Percentiles rank a stretch among this genome's conserved stretches.
Evolutionary conservation across 2,113 vertebrate species (phyloP).

Genomic region (Tyrannus savana): DNA sequence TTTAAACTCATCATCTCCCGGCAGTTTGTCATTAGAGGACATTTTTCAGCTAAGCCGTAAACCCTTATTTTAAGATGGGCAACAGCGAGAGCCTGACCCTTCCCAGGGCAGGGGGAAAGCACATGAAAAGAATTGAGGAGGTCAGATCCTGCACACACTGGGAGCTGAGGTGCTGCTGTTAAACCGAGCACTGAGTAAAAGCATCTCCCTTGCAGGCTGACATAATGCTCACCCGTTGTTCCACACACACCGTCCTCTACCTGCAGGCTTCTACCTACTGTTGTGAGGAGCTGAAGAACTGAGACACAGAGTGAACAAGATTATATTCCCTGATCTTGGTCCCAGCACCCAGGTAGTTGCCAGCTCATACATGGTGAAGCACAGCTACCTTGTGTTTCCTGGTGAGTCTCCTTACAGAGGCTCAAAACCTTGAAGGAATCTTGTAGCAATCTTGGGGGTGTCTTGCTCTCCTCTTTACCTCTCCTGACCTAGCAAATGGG

Average conservation of each 20-base stretch:
- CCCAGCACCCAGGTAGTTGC: not conserved
- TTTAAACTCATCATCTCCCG: not conserved
- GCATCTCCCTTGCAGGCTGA: not conserved
- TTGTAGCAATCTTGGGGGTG: not conserved
- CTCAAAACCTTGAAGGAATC: not conserved
- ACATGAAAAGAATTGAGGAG: not conserved
- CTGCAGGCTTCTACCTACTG: not conserved
- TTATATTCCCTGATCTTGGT: not conserved
- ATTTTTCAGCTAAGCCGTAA: not conserved
- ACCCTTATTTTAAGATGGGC: not conserved
- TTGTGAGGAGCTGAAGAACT: not conserved
- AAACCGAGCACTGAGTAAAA: not conserved
- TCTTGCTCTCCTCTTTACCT: not conserved
- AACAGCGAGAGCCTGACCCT: not conserved
- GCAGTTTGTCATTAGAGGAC: not conserved
- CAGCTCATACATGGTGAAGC: rapidly evolving
- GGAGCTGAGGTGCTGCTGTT: not conserved
- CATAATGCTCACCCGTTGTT: not conserved
- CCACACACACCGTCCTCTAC: rapidly evolving
- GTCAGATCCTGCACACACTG: not conserved
- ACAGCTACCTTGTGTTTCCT: not conserved
- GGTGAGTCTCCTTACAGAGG: not conserved
- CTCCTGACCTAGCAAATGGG: not conserved
- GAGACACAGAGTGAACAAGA: not conserved
- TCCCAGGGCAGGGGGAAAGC: not conserved